Evolutionary conservation across 92 coral and sea anemone species (phyloP), one percentile per base, ranked within the genome.

Genomic region (Epizoanthus illoricatus): DNA sequence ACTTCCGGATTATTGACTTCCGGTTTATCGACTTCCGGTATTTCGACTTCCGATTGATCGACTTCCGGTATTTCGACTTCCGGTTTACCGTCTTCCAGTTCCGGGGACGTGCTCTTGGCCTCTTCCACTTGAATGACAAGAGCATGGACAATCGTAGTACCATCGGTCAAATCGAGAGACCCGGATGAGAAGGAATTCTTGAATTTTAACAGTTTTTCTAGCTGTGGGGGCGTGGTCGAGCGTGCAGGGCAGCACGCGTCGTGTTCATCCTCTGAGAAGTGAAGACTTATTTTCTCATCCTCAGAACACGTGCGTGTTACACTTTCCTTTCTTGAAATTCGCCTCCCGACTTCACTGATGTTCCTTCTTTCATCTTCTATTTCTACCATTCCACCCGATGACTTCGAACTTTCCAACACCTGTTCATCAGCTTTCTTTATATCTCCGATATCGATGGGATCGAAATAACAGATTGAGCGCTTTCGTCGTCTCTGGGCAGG

Each of bases 391-490:
- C 56, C 10, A 62, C 15, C 15, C 3, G 49, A 40, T 16, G 13
- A 24, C 36, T 11, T 47, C 3, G 74, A 78, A 33, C 36, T 21
- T 20, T 43, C 3, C 2, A 76, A 85, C 3, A 40, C 64, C 5
- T 56, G 41, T 7, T 65, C 81, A 63, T 75, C 41, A 7, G 84
- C 76, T 41, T 75, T 81, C 61, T 52, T 71, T 71, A 90, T 65
- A 18, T 70, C 84, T 16, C 89, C 88, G 23, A 93, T 74, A 52
- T 88, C 91, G 0, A 93, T 82, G 1, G 94, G 94, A 78, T 84
- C 97, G 41, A 91, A 93, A 76, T 88, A 92, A 74, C 92, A 93
- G n/a, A 93, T 86, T 40, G 94, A 93, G 49, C 87, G 69, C 69
- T 93, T 93, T 9, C 97, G 81, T 15, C 90, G 78, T 45, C 97